Percentiles rank a stretch among this genome's conserved stretches.
Evolutionary conservation across 2,888 invertebrate species (phyloP).

Genomic region (Leptinotarsa tumamoca): DNA sequence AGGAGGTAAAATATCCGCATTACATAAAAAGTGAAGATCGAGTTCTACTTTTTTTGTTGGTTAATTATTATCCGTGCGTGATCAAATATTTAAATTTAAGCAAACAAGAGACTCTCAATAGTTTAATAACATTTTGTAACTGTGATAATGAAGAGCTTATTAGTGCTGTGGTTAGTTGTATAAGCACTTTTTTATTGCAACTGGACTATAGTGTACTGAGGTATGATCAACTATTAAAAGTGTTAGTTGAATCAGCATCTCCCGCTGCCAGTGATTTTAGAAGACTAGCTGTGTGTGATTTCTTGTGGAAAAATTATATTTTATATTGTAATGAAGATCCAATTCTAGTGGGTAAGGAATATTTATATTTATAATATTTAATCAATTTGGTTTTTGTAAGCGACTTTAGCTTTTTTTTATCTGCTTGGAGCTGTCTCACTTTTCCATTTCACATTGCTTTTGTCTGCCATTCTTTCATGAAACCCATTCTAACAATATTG

Average conservation of each 20-base stretch:
- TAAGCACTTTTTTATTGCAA: slow-evolving; percentile 54
- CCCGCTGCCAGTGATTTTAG: slow-evolving; percentile 56
- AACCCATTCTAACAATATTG: too few relatives aligned
- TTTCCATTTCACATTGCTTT: too few relatives aligned
- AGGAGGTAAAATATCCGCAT: slow-evolving; percentile 50
- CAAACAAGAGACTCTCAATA: slow-evolving; percentile 57
- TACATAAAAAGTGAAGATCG: slow-evolving; percentile 49
- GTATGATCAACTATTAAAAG: slow-evolving; percentile 50
- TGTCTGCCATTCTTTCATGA: too few relatives aligned
- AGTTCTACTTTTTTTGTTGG: slow-evolving; percentile 54
- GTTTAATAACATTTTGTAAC: slow-evolving; percentile 54
- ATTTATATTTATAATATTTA: slow-evolving; percentile 12
- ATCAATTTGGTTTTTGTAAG: not conserved
- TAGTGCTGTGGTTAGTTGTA: slow-evolving; percentile 57
- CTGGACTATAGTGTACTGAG: slow-evolving; percentile 52
- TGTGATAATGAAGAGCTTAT: slow-evolving; percentile 58
- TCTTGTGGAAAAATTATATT: slow-evolving; percentile 51
- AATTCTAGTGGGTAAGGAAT: slow-evolving; percentile 47
- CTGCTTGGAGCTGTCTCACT: too few relatives aligned
- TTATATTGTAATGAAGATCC: slow-evolving; percentile 51
- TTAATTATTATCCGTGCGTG: slow-evolving; percentile 59
- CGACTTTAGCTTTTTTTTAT: not conserved
- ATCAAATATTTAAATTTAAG: slow-evolving; percentile 54
- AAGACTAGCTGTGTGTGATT: slow-evolving; percentile 56
- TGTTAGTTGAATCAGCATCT: slow-evolving; percentile 54